Evolutionary conservation across 2,113 vertebrate species (phyloP).

Genomic region (Panthera tigris): DNA sequence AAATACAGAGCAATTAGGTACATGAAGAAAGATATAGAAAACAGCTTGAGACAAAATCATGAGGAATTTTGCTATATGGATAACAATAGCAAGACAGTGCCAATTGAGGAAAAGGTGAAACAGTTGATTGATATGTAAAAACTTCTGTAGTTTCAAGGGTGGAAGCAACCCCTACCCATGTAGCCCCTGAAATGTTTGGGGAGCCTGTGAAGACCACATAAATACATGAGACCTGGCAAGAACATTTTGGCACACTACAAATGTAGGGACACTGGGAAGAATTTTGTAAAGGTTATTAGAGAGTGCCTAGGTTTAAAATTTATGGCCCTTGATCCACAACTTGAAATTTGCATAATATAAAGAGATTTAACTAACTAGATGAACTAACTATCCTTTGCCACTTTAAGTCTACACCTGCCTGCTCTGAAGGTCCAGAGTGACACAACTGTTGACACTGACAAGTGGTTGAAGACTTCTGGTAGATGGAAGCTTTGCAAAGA

Average conservation of each 20-base stretch:
- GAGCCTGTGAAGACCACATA: not conserved
- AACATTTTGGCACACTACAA: not conserved
- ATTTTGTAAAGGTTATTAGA: constrained; percentile 32
- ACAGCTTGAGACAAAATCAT: constrained; percentile 17
- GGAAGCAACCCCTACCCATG: accelerated
- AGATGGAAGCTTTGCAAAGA: constrained; percentile 59
- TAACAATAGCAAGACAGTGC: not conserved
- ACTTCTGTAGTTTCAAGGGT: not conserved
- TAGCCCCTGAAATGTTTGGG: not conserved
- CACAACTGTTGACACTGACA: not conserved
- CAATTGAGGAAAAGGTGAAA: not conserved
- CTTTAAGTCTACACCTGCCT: not conserved
- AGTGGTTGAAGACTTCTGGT: not conserved
- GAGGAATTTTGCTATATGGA: not conserved
- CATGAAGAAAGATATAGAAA: not conserved
- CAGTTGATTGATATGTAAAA: not conserved
- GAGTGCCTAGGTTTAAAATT: not conserved
- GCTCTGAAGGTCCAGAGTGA: not conserved
- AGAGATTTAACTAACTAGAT: constrained; percentile 15
- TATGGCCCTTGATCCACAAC: not conserved
- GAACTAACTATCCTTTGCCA: not conserved
- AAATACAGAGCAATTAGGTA: not conserved
- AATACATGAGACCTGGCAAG: not conserved
- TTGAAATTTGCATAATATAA: constrained; percentile 13
- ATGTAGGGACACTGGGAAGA: not conserved